Conservation (phyloP, 1,140 invertebrate genomes). For the Hyles euphorbiae region DNA sequence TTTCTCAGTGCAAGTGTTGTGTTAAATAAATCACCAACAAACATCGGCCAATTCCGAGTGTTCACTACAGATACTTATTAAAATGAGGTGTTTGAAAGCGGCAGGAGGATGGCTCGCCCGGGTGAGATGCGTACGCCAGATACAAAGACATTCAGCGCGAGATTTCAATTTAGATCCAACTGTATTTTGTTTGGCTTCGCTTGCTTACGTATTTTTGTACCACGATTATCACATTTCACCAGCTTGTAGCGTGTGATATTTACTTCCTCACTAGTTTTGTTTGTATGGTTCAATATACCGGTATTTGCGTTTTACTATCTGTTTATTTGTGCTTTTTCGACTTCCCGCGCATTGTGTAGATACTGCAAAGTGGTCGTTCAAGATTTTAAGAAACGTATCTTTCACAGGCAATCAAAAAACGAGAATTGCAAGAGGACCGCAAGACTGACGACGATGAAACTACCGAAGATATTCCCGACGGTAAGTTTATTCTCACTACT, state of each 20-base stretch:
- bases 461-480: conserved; percentile 53
- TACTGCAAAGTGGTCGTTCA: neutral
- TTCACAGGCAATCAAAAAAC: conserved; percentile 68
- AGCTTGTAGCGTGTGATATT: conserved; percentile 27
- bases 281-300: conserved; percentile 8
- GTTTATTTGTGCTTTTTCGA: conserved; percentile 6
- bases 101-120: conserved; percentile 67
- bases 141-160: conserved; percentile 46
- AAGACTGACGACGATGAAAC: conserved; percentile 61
- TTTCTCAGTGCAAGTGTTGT: conserved; percentile 45
- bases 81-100: conserved; percentile 68
- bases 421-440: conserved; percentile 52
- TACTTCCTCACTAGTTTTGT: conserved; percentile 19
- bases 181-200: conserved; percentile 52
- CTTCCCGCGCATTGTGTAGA: neutral
- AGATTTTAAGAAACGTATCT: conserved; percentile 16
- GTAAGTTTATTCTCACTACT: conserved; percentile 40
- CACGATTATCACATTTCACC: conserved; percentile 29
- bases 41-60: conserved; percentile 31
- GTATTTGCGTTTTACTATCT: conserved; percentile 4
- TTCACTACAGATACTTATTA: conserved; percentile 41
- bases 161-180: conserved; percentile 63
- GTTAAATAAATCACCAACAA: conserved; percentile 39
- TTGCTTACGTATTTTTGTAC: conserved; percentile 37
- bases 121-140: conserved; percentile 59